phyloP scores from a whole-genome alignment of 2,113 vertebrate species.

The Psephotus haematonotus region DNA sequence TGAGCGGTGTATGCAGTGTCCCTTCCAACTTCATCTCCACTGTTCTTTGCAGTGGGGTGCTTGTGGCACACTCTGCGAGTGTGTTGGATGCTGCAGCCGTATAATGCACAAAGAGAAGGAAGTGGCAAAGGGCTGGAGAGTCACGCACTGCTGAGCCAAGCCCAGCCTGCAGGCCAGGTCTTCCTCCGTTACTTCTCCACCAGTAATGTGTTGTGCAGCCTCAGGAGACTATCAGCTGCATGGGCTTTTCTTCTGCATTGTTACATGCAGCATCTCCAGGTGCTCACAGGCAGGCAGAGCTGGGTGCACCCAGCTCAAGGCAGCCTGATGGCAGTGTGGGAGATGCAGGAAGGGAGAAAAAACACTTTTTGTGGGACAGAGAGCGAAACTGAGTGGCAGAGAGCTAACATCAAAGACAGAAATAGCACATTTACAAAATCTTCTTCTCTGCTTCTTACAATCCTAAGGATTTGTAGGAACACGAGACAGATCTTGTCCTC shows the following conservation, averaged over 20 bases:
- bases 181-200: neutral
- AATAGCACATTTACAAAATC: neutral
- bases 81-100: rapidly evolving
- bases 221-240: neutral
- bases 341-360: neutral
- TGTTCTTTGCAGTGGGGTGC: rapidly evolving
- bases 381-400: neutral
- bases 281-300: neutral
- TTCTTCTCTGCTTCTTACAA: neutral
- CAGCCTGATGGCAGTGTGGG: neutral
- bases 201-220: neutral
- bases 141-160: neutral
- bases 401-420: neutral
- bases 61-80: neutral
- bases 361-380: neutral
- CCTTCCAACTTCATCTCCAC: neutral
- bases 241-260: neutral
- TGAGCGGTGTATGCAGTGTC: neutral
- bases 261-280: neutral
- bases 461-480: neutral
- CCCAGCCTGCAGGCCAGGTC: neutral
- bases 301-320: neutral
- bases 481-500: neutral
- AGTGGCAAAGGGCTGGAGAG: neutral
- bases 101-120: neutral